Evolutionary conservation across 2,888 invertebrate species (phyloP).

Genomic region (Liopterus haemorrhoidalis): DNA sequence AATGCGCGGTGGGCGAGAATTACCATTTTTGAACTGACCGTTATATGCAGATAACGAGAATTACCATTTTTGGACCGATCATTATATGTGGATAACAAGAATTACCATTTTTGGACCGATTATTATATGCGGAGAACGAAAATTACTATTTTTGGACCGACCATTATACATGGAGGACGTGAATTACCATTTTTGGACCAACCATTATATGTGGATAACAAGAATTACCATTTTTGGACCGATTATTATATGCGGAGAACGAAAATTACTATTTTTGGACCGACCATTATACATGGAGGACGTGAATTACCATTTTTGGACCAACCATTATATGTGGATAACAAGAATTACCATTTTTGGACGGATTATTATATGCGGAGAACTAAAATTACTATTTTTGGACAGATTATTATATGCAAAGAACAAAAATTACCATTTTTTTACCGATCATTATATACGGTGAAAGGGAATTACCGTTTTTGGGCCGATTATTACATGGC

Average conservation of each 20-base stretch:
- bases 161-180: not conserved
- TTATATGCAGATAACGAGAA: constrained; percentile 3
- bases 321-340: not conserved
- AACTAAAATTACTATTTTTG: not conserved
- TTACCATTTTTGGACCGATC: not conserved
- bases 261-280: not conserved
- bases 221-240: not conserved
- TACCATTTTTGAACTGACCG: too few species aligned
- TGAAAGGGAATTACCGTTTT: too few species aligned
- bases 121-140: too few species aligned
- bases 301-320: too few species aligned
- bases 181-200: too few species aligned
- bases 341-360: too few species aligned
- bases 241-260: not conserved
- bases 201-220: too few species aligned
- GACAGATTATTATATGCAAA: not conserved
- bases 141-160: not conserved
- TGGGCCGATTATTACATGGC: not conserved
- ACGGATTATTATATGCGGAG: too few species aligned
- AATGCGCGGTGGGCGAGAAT: not conserved
- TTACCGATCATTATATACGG: too few species aligned
- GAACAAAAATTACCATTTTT: not conserved
- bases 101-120: not conserved
- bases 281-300: too few species aligned
- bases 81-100: not conserved